These are phyloP conservation scores for Melolontha melolontha DNA, from an alignment of 2,888 invertebrate species.

Conservation along the genomic window DNA sequence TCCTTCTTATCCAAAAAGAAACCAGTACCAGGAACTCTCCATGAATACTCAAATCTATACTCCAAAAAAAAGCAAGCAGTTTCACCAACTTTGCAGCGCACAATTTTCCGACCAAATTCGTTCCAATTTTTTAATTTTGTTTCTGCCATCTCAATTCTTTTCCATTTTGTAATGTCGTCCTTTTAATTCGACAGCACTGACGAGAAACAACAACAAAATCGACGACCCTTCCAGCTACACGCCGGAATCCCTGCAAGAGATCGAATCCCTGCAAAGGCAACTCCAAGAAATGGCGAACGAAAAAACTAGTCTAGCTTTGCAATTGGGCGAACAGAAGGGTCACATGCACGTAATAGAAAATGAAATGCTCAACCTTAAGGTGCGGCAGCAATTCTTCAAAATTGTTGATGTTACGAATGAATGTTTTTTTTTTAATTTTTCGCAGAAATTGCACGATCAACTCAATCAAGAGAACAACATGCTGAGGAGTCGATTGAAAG, in stretches of 20 bases:
- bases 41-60: too few species aligned
- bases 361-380: slow-evolving; percentile 79
- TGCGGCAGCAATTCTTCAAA: slow-evolving; percentile 56
- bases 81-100: too few species aligned
- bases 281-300: slow-evolving; percentile 75
- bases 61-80: too few species aligned
- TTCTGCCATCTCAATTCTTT: too few species aligned
- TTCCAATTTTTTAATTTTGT: too few species aligned
- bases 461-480: slow-evolving; percentile 83
- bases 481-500: slow-evolving; percentile 79
- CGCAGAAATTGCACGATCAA: slow-evolving; percentile 76
- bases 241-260: slow-evolving; percentile 69
- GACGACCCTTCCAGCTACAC: slow-evolving; percentile 47
- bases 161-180: too few species aligned
- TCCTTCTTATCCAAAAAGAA: too few species aligned
- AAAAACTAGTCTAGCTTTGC: slow-evolving; percentile 74
- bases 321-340: slow-evolving; percentile 74
- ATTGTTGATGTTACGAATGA: slow-evolving; percentile 1
- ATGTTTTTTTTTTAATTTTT: slow-evolving; percentile 61
- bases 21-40: too few species aligned
- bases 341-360: slow-evolving; percentile 76
- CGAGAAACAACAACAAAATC: slow-evolving; percentile 60
- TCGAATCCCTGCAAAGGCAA: slow-evolving; percentile 74
- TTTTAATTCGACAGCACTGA: slow-evolving; percentile 49
- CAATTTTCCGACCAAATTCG: too few species aligned